These are phyloP conservation scores for Phenganax stokvisi DNA, from an alignment of 92 coral and sea anemone genomes.

Conservation along the genomic window DNA sequence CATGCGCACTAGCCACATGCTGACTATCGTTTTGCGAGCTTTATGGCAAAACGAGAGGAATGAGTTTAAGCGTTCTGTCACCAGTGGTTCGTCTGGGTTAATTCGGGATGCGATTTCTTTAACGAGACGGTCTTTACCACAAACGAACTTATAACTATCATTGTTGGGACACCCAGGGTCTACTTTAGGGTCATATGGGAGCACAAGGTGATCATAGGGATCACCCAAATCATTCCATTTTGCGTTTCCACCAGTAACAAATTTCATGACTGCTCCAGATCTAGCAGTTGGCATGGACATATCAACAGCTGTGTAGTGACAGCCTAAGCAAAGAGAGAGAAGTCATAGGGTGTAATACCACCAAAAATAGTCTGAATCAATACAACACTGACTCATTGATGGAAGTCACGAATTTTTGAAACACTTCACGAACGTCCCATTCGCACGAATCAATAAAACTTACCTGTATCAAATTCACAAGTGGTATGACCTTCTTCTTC, in stretches of 20 bases:
- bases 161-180: conserved; percentile 30
- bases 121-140: conserved; percentile 27
- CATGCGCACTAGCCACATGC: conserved; percentile 26
- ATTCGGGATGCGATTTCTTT: conserved; percentile 26
- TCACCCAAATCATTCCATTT: conserved; percentile 32
- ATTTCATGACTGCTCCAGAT: conserved; percentile 33
- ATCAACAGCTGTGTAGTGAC: conserved; percentile 30
- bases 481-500: conserved; percentile 24
- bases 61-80: conserved; percentile 13
- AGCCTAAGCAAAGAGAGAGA: not conserved
- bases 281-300: conserved; percentile 31
- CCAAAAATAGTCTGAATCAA: not conserved
- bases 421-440: too few species aligned
- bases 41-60: conserved; percentile 26
- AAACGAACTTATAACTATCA: conserved; percentile 24
- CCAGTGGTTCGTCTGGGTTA: conserved; percentile 26
- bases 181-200: conserved; percentile 27
- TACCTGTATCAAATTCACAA: conserved; percentile 30
- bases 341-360: not conserved
- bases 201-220: conserved; percentile 32
- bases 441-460: not conserved
- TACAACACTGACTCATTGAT: too few species aligned
- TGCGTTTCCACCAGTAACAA: conserved; percentile 21
- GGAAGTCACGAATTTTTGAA: too few species aligned
- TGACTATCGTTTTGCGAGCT: conserved; percentile 26